These are phyloP conservation scores for Rhagophthalmus giganteus DNA, from an alignment of 2,888 invertebrate species.

Conservation along the genomic window DNA sequence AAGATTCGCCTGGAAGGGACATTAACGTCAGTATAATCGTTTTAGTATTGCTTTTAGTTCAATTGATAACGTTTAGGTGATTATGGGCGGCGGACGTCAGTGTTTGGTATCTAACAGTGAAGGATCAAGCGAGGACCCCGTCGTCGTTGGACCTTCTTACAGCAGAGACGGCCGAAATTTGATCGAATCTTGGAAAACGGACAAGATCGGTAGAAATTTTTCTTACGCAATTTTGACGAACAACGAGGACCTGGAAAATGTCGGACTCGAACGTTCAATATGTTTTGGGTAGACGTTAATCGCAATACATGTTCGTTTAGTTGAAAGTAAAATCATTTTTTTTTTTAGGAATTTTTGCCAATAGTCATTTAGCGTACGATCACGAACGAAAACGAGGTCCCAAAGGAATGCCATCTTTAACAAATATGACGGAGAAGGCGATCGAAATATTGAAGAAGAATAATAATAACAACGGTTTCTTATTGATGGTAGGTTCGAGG, in stretches of 20 bases:
- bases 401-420: constrained; percentile 74
- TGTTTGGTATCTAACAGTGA: constrained; percentile 64
- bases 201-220: constrained; percentile 54
- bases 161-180: constrained; percentile 77
- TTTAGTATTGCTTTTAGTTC: background rate
- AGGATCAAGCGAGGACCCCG: constrained; percentile 56
- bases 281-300: constrained; percentile 66
- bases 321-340: background rate
- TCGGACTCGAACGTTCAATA: constrained; percentile 69
- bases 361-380: constrained; percentile 77
- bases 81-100: constrained; percentile 86
- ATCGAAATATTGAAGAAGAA: constrained; percentile 69
- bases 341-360: constrained; percentile 70
- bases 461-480: constrained; percentile 67
- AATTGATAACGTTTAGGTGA: constrained; percentile 64
- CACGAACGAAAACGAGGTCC: constrained; percentile 66
- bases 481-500: constrained; percentile 71
- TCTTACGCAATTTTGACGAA: constrained; percentile 68
- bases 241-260: constrained; percentile 64
- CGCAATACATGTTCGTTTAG: background rate
- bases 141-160: constrained; percentile 59
- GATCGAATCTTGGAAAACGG: constrained; percentile 68
- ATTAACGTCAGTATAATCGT: constrained; percentile 62
- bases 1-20: constrained; percentile 75
- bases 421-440: constrained; percentile 78